Base-by-base conservation (phyloP, 2,888 invertebrate species). In the Lysandra bellargus region DNA sequence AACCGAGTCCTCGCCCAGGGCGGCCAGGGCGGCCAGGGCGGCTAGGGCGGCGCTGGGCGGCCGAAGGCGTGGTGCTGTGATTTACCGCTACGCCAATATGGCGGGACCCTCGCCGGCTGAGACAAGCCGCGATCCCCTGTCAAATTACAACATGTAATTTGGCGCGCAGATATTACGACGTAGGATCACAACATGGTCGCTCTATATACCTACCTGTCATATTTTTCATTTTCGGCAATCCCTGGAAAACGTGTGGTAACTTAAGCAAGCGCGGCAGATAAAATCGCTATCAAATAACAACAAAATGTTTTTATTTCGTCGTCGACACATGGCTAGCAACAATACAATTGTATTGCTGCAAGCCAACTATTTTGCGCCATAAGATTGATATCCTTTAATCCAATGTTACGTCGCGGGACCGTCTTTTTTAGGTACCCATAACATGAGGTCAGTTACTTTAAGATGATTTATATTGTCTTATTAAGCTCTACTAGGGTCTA, bases 61-160 rank as follows among this genome's bases (percentile, higher is more conserved):
- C 75, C 5, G 74, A 44, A 44, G 79, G 79, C 78, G 79, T 80
- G 79, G 79, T 72, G 17, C 72, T 73, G 53, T 80, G 78, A 80
- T 78, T 80, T 78, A 79, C 77, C 4, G 40, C 61, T 30, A 57
- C 61, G 60, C 61, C 49, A 49, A 79, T 78, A 57, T 78, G 64
- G 76, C 69, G 57, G 64, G 30, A 80, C 78, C 78, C 74, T 60
- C 23, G 33, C 17, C 57, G 30, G 79, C 69, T 79, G 77, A 78
- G 75, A 77, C 78, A 75, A 78, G 53, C 74, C 78, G 78, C 78
- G 78, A 78, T 78, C 74, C 77, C 74, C 78, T 53, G 78, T 80
- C 75, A 78, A 80, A 80, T 69, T 69, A 69, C 69, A 69, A 69
- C 69, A 69, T 37, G 33, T 69, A 69, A 69, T 69, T 69, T 69